Base-by-base conservation (phyloP, 2,113 vertebrate species). In the Pelobates fuscus region DNA sequence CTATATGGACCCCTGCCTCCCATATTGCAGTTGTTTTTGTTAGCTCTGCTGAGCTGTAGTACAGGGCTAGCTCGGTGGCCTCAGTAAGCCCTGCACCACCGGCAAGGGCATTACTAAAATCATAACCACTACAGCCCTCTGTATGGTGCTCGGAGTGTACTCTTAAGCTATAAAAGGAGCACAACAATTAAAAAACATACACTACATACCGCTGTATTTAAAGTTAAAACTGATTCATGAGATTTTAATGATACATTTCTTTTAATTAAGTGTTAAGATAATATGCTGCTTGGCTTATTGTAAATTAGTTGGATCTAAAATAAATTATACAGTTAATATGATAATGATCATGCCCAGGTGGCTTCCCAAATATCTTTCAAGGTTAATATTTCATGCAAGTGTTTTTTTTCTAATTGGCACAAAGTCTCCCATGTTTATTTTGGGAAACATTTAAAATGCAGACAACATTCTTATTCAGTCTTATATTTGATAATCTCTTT, bases 401-500 rank as follows among this genome's bases (percentile, higher is more conserved):
- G 12, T 2, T 8, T 2, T 8, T 55, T 7, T 59, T 21, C 43
- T 49, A 71, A 71, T 61, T 71, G 25, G 25, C 26, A 20, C 8
- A 18, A 20, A 30, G 5, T 14, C 27, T 43, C 17, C 54, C 41
- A 26, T 49, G 6, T 49, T 46, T 71, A 61, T 70, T 44, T 20
- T 44, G 37, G 58, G 41, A 21, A 25, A 37, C 54, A 15, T 25
- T 17, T 23, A 43, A 57, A 37, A 18, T 26, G 23, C 21, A 18
- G 23, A 30, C 20, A 30, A 23, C 12, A 30, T 20, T 43, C 17
- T 71, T 26, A 43, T 6, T 58, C 32, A 69, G 32, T 69, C 52
- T 49, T 71, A 30, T 71, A 30, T 44, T 24, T 59, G 17, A 70
- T 32, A 41, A 26, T 27, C 26, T 8, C 44, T 43, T 54, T 37